Base-by-base conservation (phyloP, 2,113 vertebrate species). In the Upupa epops region DNA sequence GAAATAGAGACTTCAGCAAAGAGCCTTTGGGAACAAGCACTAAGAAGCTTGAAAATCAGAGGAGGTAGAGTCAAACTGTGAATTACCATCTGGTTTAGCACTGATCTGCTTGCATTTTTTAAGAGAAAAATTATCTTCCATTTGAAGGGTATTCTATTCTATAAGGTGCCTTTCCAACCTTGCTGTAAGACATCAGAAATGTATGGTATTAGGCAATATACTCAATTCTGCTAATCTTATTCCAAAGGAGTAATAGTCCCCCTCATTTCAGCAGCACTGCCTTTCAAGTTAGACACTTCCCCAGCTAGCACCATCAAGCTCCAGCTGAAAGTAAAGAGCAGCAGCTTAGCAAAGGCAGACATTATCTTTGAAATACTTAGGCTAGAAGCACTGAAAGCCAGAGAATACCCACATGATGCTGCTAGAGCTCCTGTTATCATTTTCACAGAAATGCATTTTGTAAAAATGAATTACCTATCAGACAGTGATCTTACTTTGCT, bases 71-170 rank as follows among this genome's bases (percentile, higher is more conserved):
- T 93, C 87, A 91, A 85, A 92, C 81, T 80, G 91, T 72, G 74
- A 46, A 6, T 36, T 66, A 37, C 84, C 91, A 89, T 93, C 94
- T 96, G 82, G 58, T 94, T 66, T 58, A 83, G 71, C 68, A 51
- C 55, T 59, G 42, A 76, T 81, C 36, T 83, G 12, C 31, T 66
- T 55, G 64, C 32, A 42, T 54, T 72, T 9, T 4, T 19, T 49
- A 74, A 71, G 40, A 84, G 34, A 34, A 0, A 0, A 76, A 74
- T 80, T 81, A n/a, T 85, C 6, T 59, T 76, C 60, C 37, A 78
- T 75, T 61, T 24, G 18, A 91, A 82, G 0, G 2, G 19, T 25
- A 60, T 58, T 86, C 83, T 75, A 42, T 88, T 63, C 45, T 40
- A 7, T 15, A 46, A 32, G 19, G 14, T 49, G 13, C n/a, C 46